A percentile compares a stretch with the other conserved stretches of the same genome.
These are phyloP conservation scores for Hyphantria cunea DNA, from an alignment of 1,140 invertebrate species.

Conservation along the genomic window DNA sequence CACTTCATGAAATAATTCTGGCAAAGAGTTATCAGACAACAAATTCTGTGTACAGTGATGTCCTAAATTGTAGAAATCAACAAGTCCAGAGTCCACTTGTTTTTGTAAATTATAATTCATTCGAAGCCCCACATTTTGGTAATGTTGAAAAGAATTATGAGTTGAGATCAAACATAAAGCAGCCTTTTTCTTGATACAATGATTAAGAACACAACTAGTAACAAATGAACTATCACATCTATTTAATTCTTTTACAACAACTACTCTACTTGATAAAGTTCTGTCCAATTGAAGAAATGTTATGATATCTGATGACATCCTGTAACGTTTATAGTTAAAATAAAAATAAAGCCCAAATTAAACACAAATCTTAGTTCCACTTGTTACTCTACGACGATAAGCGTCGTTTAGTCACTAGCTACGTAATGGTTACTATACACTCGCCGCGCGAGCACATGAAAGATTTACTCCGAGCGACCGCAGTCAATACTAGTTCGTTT, in stretches of 20 bases:
- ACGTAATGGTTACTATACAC: conserved; percentile 13
- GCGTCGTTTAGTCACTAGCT: conserved; percentile 23
- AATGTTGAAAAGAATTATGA: conserved; percentile 87
- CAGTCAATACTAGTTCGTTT: conserved; percentile 23
- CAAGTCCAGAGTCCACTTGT: conserved; percentile 78
- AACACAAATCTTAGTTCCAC: conserved; percentile 1
- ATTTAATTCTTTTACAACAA: conserved; percentile 86
- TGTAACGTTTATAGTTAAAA: conserved; percentile 51
- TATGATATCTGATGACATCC: conserved; percentile 82
- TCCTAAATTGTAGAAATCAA: conserved; percentile 77
- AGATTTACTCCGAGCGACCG: conserved; percentile 22
- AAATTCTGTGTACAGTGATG: conserved; percentile 75
- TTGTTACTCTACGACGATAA: conserved; percentile 16
- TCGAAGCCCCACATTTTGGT: conserved; percentile 87
- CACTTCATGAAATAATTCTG: conserved; percentile 52
- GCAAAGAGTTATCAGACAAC: conserved; percentile 76
- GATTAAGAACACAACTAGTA: conserved; percentile 83
- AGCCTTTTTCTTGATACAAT: conserved; percentile 82
- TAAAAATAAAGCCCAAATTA: too few species aligned
- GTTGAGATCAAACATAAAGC: conserved; percentile 85
- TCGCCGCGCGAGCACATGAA: conserved; percentile 17
- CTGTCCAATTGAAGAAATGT: conserved; percentile 84
- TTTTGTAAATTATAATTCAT: conserved; percentile 86
- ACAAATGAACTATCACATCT: conserved; percentile 87
- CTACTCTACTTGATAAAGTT: conserved; percentile 80